Percentiles rank a stretch among this genome's conserved stretches.
Evolutionary conservation across 2,888 invertebrate species (phyloP).

Genomic region (Polydrusus tereticollis): DNA sequence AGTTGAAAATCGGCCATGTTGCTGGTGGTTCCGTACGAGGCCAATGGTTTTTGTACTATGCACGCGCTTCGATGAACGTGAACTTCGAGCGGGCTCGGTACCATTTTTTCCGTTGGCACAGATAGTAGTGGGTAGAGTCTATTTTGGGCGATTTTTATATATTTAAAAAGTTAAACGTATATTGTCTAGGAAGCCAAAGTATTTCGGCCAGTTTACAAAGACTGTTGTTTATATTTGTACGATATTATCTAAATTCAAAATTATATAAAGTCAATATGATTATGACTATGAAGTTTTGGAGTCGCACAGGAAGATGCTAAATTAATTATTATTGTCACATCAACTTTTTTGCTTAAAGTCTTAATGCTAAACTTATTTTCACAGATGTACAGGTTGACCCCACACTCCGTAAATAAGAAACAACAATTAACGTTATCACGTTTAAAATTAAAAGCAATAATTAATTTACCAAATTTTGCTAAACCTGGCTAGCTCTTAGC

Average conservation of each 20-base stretch:
- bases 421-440: too few species aligned
- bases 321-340: too few species aligned
- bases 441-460: too few species aligned
- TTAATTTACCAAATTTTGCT: too few species aligned
- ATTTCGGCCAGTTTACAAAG: constrained; percentile 76
- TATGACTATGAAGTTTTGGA: neutral
- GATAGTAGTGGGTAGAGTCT: constrained; percentile 46
- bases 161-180: constrained; percentile 53
- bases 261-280: constrained; percentile 12
- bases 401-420: too few species aligned
- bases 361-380: too few species aligned
- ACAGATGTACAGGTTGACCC: too few species aligned
- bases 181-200: constrained; percentile 67
- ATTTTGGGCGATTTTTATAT: constrained; percentile 67
- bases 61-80: constrained; percentile 37
- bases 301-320: neutral
- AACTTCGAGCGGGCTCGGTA: constrained; percentile 28
- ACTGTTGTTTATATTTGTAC: constrained; percentile 74
- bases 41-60: constrained; percentile 30
- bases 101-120: constrained; percentile 23
- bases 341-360: too few species aligned
- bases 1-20: neutral
- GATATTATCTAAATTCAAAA: constrained; percentile 37
- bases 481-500: neutral
- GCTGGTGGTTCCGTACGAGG: neutral